Evolutionary conservation across 2,888 invertebrate species (phyloP).

Genomic region (Alloscopus bannaensis): DNA sequence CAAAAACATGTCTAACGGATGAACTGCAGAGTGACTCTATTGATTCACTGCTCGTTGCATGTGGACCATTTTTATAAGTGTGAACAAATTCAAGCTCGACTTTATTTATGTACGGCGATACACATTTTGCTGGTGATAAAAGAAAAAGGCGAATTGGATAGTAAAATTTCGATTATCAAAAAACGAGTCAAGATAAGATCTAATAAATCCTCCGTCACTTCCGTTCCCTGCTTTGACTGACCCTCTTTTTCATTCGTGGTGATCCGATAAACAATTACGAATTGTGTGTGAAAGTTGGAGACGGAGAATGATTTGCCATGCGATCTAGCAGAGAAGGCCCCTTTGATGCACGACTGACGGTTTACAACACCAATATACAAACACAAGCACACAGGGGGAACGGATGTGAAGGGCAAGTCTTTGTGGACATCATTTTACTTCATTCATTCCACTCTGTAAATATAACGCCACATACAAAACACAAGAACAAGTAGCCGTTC

Average conservation of each 20-base stretch:
- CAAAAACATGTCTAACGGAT: constrained; percentile 25
- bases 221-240: constrained; percentile 14
- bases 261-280: background rate
- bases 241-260: constrained; percentile 15
- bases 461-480: background rate
- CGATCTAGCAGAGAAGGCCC: background rate
- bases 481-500: constrained; percentile 36
- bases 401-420: background rate
- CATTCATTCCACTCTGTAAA: background rate
- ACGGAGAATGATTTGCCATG: constrained; percentile 18
- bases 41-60: background rate
- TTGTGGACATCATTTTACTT: background rate
- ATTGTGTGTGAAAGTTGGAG: constrained; percentile 39
- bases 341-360: no score
- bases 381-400: background rate
- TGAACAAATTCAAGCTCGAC: constrained; percentile 25
- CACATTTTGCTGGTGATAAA: background rate
- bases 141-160: constrained; percentile 32
- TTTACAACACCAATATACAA: no score
- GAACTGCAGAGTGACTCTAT: background rate
- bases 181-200: constrained; percentile 49
- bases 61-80: background rate
- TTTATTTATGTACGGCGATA: background rate
- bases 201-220: constrained; percentile 39
- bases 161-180: constrained; percentile 55